Percentiles rank a stretch among this genome's conserved stretches.
Conservation (phyloP, 2,113 vertebrate species). For the Ginglymostoma cirratum region DNA sequence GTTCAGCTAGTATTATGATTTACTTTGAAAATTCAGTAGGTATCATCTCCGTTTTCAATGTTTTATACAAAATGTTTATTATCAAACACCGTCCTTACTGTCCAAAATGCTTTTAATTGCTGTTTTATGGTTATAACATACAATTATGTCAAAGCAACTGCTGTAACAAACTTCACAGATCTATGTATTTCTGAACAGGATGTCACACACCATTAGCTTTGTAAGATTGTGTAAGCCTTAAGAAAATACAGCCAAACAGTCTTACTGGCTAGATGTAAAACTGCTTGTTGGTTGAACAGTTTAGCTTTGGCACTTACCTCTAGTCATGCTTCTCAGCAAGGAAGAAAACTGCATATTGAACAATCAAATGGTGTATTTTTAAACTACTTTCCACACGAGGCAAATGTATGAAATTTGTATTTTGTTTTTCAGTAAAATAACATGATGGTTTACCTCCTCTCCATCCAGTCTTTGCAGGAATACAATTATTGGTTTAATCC, state of each 20-base stretch:
- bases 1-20: neutral
- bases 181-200: neutral
- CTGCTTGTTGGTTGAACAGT: conserved; percentile 3
- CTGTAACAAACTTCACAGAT: conserved; percentile 18
- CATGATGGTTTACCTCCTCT: neutral
- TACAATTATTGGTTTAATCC: neutral
- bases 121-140: neutral
- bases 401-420: neutral
- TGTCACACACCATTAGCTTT: conserved; percentile 24
- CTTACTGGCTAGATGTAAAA: conserved; percentile 3
- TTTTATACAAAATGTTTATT: neutral
- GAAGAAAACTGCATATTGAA: neutral
- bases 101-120: neutral
- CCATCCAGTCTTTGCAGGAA: neutral
- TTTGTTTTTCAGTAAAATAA: neutral
- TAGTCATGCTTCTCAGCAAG: neutral
- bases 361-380: neutral
- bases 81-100: neutral
- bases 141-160: neutral
- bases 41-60: neutral
- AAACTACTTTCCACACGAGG: conserved; percentile 1
- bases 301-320: neutral
- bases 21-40: neutral
- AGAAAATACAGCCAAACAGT: conserved; percentile 12
- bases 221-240: conserved; percentile 19